These are phyloP conservation scores for Gymnobelideus leadbeateri DNA, from an alignment of 2,113 vertebrate species.

Conservation along the genomic window DNA sequence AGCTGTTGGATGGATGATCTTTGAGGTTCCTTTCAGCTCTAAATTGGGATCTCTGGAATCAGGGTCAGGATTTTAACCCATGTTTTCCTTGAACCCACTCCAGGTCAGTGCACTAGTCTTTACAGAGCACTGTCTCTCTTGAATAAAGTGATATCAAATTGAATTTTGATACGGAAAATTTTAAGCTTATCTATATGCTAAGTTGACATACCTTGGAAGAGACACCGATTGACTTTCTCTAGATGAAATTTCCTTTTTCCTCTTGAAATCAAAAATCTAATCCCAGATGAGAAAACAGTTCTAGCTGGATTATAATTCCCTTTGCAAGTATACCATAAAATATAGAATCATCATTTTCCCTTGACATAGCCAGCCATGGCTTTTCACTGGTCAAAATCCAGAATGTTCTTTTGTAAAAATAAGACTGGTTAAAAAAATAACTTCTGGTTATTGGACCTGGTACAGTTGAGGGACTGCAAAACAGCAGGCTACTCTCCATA, in stretches of 20 bases:
- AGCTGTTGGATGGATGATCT: not conserved
- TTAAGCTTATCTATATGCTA: not conserved
- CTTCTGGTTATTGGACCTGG: not conserved
- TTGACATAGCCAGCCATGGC: not conserved
- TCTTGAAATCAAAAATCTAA: conserved; percentile 32
- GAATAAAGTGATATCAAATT: not conserved
- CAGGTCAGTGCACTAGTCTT: not conserved
- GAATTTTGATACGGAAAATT: conserved; percentile 2
- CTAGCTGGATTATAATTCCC: not conserved
- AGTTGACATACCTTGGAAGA: not conserved
- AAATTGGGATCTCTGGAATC: not conserved
- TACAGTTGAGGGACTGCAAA: not conserved
- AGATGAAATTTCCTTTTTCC: conserved; percentile 1
- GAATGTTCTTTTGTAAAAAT: not conserved
- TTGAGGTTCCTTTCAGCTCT: not conserved
- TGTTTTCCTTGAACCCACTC: not conserved
- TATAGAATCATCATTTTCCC: not conserved
- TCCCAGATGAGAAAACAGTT: not conserved
- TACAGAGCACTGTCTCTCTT: not conserved
- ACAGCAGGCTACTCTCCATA: not conserved
- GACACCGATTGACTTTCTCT: not conserved
- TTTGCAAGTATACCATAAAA: not conserved
- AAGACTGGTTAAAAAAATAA: not conserved
- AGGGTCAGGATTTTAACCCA: not conserved
- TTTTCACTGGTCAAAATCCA: not conserved